These are phyloP conservation scores for Rhinopomastus cyanomelas DNA, from an alignment of 2,113 vertebrate species.

Conservation along the genomic window DNA sequence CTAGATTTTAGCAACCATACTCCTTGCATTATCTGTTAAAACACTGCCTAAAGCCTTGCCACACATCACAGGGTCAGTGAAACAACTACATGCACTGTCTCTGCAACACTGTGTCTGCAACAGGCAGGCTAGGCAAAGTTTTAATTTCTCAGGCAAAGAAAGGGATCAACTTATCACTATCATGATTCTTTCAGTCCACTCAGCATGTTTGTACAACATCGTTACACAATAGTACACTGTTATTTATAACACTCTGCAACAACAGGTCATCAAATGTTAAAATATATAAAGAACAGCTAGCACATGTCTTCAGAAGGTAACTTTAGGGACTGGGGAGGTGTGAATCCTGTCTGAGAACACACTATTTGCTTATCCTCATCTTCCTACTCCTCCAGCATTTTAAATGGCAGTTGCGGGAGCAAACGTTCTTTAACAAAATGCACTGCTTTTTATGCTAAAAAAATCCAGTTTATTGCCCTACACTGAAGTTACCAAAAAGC, in stretches of 20 bases:
- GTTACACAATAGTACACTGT: not conserved
- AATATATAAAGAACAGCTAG: conserved; percentile 26
- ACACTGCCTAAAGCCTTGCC: not conserved
- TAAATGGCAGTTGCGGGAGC: not conserved
- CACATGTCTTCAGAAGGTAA: conserved; percentile 30
- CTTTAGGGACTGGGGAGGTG: conserved; percentile 1
- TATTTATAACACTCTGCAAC: conserved; percentile 21
- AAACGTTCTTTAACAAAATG: not conserved
- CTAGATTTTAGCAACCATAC: not conserved
- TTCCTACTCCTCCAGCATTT: conserved; percentile 21
- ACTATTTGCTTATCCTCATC: conserved; percentile 38
- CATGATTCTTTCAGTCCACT: not conserved
- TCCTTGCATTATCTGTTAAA: not conserved
- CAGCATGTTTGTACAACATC: not conserved
- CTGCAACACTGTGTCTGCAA: not conserved
- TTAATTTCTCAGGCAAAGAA: not conserved
- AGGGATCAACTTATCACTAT: not conserved
- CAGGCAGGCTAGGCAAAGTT: not conserved
- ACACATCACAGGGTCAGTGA: not conserved
- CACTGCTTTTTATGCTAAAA: not conserved
- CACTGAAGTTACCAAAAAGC: not conserved
- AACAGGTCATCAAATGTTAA: conserved; percentile 23
- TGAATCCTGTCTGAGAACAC: conserved; percentile 52
- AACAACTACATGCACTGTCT: not conserved
- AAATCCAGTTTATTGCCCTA: not conserved